Percentiles rank a stretch among this genome's conserved stretches.
Evolutionary conservation across 2,797 vertebrate genomes (phyloP).

Genomic region (Platyrinchus mystaceus): DNA sequence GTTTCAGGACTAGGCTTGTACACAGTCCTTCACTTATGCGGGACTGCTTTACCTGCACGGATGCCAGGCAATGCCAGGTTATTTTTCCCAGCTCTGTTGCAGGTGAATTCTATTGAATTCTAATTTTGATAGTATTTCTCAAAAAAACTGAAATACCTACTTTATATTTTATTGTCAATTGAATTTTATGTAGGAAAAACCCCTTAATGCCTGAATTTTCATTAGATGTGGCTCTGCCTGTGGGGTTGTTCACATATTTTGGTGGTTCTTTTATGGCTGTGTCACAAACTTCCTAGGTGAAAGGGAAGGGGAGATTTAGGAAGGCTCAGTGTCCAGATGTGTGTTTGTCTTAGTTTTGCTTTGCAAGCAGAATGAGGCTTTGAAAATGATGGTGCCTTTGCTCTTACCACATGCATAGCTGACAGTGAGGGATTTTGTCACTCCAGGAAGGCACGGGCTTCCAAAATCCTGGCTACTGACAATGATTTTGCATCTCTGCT

Average conservation of each 20-base stretch:
- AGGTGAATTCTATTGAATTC: background rate
- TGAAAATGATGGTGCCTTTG: background rate
- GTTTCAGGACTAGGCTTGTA: constrained; percentile 16
- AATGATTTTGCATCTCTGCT: constrained; percentile 85
- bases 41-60: background rate
- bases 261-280: background rate
- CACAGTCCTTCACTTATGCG: constrained; percentile 6
- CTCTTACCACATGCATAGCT: constrained; percentile 92
- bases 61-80: background rate
- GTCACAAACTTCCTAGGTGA: background rate
- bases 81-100: background rate
- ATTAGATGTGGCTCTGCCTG: background rate
- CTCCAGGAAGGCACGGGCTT: constrained; percentile 91
- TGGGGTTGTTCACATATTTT: accelerated
- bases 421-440: constrained; percentile 91
- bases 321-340: background rate
- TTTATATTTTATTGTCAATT: background rate
- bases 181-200: background rate
- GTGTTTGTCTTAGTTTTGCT: background rate
- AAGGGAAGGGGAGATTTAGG: background rate
- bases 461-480: constrained; percentile 85
- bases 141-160: background rate
- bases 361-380: background rate
- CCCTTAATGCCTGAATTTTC: background rate
- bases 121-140: background rate